Base-by-base conservation (phyloP, 2,113 vertebrate species). In the Serilophus lunatus region DNA sequence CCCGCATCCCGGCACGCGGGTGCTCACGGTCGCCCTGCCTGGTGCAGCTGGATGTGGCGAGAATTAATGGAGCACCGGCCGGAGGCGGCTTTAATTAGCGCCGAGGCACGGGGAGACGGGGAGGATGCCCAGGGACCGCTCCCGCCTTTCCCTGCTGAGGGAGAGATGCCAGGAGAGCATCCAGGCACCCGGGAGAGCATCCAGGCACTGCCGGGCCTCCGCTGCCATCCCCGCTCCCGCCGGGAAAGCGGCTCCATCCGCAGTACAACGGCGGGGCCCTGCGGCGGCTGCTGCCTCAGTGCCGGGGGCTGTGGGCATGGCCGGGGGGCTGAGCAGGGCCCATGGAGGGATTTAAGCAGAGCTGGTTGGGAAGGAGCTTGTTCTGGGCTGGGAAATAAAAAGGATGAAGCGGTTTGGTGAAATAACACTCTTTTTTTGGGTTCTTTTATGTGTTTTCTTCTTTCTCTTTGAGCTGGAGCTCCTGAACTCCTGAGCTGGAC, bases 1-100 rank as follows among this genome's bases (percentile, higher is more conserved):
- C 80, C 80, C 5, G 5, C 90, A 76, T 76, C 95, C 66, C 77
- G 6, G 57, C 84, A 14, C 35, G 2, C 28, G 29, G 85, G 33
- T 1, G 19, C 75, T 87, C 31, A 1, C 72, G 40, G 2, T 57
- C 42, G 5, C 59, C 88, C 61, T 25, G 85, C 33, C 88, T 96
- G 95, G 87, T 88, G 94, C 96, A 97, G 82, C 94, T 96, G 96
- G 78, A 95, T 96, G 95, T 57, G 91, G 93, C 3, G 38, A 95
- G 95, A 95, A 97, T 95, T 95, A 95, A 95, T 91, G 17, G 81
- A 92, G 92, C 71, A 8, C 74, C 18, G 45, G 63, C 81, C 33
- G 26, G 89, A 95, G 90, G 70, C 50, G 15, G 91, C 94, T 97
- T 91, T 95, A 91, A 97, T 95, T 93, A 95, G 87, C 13, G 2